These are phyloP conservation scores for Tenthredo notha DNA, from an alignment of 2,888 invertebrate species.

Conservation along the genomic window DNA sequence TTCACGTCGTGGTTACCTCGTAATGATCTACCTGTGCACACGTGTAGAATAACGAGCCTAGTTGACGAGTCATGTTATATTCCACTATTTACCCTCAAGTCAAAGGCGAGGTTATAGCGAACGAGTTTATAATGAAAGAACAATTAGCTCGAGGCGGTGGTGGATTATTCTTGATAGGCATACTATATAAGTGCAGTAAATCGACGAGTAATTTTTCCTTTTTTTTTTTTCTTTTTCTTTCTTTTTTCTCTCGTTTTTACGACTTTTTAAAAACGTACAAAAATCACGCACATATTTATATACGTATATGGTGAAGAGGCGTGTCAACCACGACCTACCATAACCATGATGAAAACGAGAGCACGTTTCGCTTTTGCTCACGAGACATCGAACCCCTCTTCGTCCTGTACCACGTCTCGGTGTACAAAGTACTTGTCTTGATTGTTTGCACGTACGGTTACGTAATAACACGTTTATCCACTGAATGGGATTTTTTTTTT, in stretches of 20 bases:
- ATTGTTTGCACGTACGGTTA: constrained; percentile 57
- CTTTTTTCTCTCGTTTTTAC: not conserved
- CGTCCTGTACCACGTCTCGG: not conserved
- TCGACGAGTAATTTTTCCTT: not conserved
- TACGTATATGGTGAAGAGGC: not conserved
- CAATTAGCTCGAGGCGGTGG: constrained; percentile 43
- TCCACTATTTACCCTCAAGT: constrained; percentile 46
- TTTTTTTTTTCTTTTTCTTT: not conserved
- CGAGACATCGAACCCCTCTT: not conserved
- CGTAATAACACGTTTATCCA: constrained; percentile 55
- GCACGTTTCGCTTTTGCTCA: constrained; percentile 34
- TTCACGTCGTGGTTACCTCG: not conserved
- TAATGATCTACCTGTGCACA: constrained; percentile 39
- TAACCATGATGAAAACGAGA: constrained; percentile 40
- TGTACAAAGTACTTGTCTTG: constrained; percentile 35
- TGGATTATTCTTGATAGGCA: constrained; percentile 7
- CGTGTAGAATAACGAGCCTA: constrained; percentile 34
- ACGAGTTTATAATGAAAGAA: constrained; percentile 51
- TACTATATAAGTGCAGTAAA: constrained; percentile 22
- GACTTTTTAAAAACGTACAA: not conserved
- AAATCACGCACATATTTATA: not conserved
- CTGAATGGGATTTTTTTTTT: constrained; percentile 49
- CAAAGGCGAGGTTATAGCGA: constrained; percentile 33
- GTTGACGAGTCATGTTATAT: constrained; percentile 46
- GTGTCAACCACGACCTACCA: constrained; percentile 15